Evolutionary conservation across 2,797 vertebrate species (phyloP), one percentile per base, ranked within the genome.

Genomic region (Poeciliopsis presidionis): DNA sequence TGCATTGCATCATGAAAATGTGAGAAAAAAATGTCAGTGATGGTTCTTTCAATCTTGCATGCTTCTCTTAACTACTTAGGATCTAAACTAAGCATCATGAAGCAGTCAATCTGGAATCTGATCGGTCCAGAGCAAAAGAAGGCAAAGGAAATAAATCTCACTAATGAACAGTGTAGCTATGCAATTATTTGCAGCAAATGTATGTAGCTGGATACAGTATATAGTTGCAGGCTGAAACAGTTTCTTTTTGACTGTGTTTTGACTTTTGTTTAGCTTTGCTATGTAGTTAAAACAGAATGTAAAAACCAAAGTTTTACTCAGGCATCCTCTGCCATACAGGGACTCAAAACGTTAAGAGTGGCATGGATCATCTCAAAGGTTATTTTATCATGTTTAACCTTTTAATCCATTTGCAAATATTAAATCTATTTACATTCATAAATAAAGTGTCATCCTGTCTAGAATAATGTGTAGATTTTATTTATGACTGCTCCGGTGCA

Each of bases 1-100:
- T 96, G 96, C 96, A 94, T 87, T 83, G 92, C 89, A 71, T 86
- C 77, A 94, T 94, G 92, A 18, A 80, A 86, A 86, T 83, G 80
- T 75, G 84, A 86, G 85, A 74, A 84, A 85, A 51, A 61, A 71
- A 46, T 83, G 69, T 85, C 36, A 80, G 82, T 85, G 77, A 91
- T 88, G 87, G 77, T 72, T 81, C 88, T 85, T 81, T 84, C 46
- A 88, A 72, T 73, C 76, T 85, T 81, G 86, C 95, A 95, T 94
- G 94, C 94, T 83, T 74, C 76, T 85, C 61, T 78, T 86, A 77
- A 85, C 41, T 81, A 75, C 43, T 80, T 75, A 8, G 78, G 46
- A 79, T 72, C 72, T 91, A 74, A 61, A 63, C 41, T 30, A 28
- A 59, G 77, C 84, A 87, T 87, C 72, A 87, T 72, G 49, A 12